Conservation (phyloP, 2,888 invertebrate species). For the Xestia c-nigrum region DNA sequence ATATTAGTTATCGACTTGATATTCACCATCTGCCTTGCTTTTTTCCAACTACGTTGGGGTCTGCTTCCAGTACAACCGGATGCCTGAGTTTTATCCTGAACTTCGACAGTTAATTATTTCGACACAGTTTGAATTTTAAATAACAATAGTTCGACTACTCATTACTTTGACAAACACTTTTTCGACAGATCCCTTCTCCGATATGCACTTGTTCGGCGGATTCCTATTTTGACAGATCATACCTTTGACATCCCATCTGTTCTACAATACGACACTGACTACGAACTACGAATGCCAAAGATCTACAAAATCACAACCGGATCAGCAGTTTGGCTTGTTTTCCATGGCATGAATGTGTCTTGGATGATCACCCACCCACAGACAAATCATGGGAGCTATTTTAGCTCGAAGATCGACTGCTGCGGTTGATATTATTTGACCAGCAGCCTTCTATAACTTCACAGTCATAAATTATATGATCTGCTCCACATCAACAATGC, state of each 20-base stretch:
- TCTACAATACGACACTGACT: neutral
- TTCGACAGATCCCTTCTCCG: too few species aligned
- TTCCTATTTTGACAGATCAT: too few species aligned
- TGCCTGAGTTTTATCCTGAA: neutral
- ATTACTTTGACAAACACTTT: too few species aligned
- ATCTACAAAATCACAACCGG: neutral
- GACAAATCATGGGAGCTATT: neutral
- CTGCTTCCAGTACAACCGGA: neutral
- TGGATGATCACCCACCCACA: neutral
- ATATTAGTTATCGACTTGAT: constrained; percentile 20
- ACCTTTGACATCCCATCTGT: neutral
- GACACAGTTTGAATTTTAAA: too few species aligned
- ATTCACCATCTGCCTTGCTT: too few species aligned
- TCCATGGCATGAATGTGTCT: neutral
- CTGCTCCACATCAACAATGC: constrained; percentile 24
- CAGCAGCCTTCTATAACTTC: neutral
- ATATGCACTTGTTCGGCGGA: too few species aligned
- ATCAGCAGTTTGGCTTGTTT: neutral
- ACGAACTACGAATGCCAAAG: neutral
- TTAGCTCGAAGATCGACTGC: neutral
- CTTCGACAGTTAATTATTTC: too few species aligned
- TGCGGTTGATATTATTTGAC: neutral
- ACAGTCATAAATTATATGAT: constrained; percentile 26
- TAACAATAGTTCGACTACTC: too few species aligned
- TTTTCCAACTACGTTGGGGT: too few species aligned